Conservation (phyloP, 2,888 invertebrate genomes). For the Sipha maydis region DNA sequence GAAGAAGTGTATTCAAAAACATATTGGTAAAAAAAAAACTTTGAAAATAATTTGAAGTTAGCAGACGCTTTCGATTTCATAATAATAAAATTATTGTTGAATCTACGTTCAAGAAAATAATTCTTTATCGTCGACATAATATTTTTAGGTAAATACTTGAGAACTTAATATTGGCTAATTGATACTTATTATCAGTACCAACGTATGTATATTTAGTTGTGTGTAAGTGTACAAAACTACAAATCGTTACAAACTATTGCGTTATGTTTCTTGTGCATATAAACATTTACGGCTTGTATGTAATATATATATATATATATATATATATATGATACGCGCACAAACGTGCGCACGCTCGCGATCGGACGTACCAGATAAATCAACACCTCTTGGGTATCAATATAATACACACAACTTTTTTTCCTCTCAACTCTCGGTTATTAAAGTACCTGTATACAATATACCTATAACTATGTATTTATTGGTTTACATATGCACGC, state of each 20-base stretch:
- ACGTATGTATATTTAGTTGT: slow-evolving; percentile 17
- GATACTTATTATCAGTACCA: slow-evolving; percentile 39
- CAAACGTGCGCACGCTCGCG: background rate
- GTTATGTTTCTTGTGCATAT: slow-evolving; percentile 14
- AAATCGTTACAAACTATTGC: slow-evolving; percentile 47
- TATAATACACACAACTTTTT: background rate
- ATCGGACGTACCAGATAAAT: background rate
- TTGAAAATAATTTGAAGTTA: background rate
- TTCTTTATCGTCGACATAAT: background rate
- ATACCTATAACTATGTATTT: too few species aligned
- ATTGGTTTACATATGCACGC: too few species aligned
- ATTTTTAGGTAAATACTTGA: slow-evolving; percentile 34
- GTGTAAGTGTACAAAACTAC: slow-evolving; percentile 1
- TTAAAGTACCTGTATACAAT: too few species aligned
- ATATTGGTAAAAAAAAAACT: too few species aligned
- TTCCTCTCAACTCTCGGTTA: background rate
- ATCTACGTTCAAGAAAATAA: background rate
- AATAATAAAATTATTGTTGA: background rate
- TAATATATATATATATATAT: background rate
- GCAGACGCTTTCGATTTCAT: background rate
- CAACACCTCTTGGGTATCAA: background rate
- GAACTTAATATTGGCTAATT: slow-evolving; percentile 27
- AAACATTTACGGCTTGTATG: background rate
- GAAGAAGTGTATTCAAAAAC: too few species aligned
- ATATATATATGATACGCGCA: background rate